phyloP scores from a whole-genome alignment of 2,113 vertebrate species.

The Platysteira castanea region DNA sequence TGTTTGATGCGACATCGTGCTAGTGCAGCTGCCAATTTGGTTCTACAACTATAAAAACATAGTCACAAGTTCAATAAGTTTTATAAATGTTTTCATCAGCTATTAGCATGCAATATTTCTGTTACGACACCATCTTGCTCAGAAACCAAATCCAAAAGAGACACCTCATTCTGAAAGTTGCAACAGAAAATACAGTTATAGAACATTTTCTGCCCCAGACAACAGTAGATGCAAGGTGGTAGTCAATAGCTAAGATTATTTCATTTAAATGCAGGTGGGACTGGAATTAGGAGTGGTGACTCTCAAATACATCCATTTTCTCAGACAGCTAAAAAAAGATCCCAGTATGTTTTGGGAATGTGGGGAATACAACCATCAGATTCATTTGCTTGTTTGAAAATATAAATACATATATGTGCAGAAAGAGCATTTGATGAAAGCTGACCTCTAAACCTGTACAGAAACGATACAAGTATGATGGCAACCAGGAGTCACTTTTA shows the following conservation, averaged over 20 bases:
- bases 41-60: conserved; percentile 77
- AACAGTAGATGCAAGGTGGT: background rate
- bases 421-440: background rate
- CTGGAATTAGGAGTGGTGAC: background rate
- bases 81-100: background rate
- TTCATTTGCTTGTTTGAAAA: background rate
- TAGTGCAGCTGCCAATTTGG: conserved; percentile 85
- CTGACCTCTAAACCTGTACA: background rate
- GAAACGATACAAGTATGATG: background rate
- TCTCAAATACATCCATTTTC: background rate
- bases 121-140: background rate
- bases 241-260: background rate
- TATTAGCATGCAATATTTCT: background rate
- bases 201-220: background rate
- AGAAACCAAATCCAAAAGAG: background rate
- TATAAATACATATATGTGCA: background rate
- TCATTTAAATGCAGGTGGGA: background rate
- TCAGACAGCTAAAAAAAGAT: background rate
- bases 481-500: background rate
- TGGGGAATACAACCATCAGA: background rate
- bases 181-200: background rate
- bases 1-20: conserved; percentile 88
- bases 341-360: background rate
- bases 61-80: background rate
- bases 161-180: background rate